Evolutionary conservation across 2,113 vertebrate species (phyloP).

Genomic region (Cynoglossus semilaevis): DNA sequence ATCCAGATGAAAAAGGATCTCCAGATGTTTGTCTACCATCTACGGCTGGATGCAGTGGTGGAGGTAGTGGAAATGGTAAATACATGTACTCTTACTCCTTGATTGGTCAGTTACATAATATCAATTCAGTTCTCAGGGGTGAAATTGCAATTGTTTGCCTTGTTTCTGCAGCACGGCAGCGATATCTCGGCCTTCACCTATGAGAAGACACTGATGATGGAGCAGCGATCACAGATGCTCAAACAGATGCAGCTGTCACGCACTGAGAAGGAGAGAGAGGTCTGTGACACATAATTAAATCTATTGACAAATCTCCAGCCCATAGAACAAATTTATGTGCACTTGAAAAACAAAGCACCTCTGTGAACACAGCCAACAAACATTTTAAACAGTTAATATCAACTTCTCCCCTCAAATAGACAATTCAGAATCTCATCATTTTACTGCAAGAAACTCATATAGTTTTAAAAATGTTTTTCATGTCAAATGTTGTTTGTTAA

Average conservation of each 20-base stretch:
- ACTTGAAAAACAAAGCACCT: too few relatives aligned
- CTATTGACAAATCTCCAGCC: not conserved
- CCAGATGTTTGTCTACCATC: constrained; percentile 91
- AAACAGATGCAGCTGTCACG: constrained; percentile 96
- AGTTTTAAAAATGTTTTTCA: too few relatives aligned
- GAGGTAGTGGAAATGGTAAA: constrained; percentile 97
- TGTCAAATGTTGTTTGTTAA: too few relatives aligned
- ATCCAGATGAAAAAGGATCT: constrained; percentile 98
- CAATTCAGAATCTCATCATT: too few relatives aligned
- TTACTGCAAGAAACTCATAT: too few relatives aligned
- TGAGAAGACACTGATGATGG: constrained; percentile 95
- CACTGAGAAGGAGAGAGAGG: constrained; percentile 90
- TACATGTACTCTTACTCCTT: not conserved
- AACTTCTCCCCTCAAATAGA: too few relatives aligned
- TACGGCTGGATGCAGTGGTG: constrained; percentile 88
- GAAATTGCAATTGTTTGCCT: not conserved
- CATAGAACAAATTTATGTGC: too few relatives aligned
- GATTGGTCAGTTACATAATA: too few relatives aligned
- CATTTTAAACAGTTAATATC: too few relatives aligned
- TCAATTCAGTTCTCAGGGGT: accelerated
- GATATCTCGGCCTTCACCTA: constrained; percentile 97
- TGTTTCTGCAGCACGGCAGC: constrained; percentile 81
- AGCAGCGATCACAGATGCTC: constrained; percentile 94
- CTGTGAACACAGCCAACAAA: too few relatives aligned
- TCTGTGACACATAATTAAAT: constrained; percentile 32